Evolutionary conservation across 2,888 invertebrate genomes (phyloP).

Genomic region (Drosophila heteroneura): DNA sequence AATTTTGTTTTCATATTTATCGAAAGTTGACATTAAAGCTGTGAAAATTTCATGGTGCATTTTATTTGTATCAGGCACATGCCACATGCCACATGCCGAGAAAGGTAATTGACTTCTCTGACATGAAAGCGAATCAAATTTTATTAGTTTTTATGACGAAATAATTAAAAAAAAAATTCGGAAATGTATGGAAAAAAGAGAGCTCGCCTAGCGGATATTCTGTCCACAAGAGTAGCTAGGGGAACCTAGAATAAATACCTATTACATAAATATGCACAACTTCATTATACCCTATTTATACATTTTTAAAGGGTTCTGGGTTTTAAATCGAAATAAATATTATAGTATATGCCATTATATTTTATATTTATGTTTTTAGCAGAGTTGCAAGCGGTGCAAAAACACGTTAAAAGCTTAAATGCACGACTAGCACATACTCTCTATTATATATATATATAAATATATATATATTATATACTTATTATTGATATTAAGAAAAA

Average conservation of each 20-base stretch:
- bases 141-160: slow-evolving; percentile 38
- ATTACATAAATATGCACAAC: neutral
- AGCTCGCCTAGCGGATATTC: neutral
- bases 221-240: neutral
- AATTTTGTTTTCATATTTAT: slow-evolving; percentile 18
- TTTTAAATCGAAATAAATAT: neutral
- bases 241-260: neutral
- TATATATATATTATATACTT: neutral
- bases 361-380: neutral
- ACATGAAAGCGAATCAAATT: slow-evolving; percentile 49
- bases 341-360: neutral
- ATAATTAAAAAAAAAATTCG: slow-evolving; percentile 11
- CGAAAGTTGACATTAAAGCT: slow-evolving; percentile 55
- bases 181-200: neutral
- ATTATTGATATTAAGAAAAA: neutral
- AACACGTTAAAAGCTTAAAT: neutral
- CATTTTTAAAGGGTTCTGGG: neutral
- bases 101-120: slow-evolving; percentile 3
- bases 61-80: slow-evolving; percentile 49
- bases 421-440: no score
- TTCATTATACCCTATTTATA: neutral
- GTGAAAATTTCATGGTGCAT: slow-evolving; percentile 54
- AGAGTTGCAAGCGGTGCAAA: neutral
- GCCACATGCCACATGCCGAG: slow-evolving; percentile 16
- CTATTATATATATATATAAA: neutral